Percentiles rank a stretch among this genome's conserved stretches.
Conservation (phyloP, 2,888 invertebrate species). For the Drosophila colorata region DNA sequence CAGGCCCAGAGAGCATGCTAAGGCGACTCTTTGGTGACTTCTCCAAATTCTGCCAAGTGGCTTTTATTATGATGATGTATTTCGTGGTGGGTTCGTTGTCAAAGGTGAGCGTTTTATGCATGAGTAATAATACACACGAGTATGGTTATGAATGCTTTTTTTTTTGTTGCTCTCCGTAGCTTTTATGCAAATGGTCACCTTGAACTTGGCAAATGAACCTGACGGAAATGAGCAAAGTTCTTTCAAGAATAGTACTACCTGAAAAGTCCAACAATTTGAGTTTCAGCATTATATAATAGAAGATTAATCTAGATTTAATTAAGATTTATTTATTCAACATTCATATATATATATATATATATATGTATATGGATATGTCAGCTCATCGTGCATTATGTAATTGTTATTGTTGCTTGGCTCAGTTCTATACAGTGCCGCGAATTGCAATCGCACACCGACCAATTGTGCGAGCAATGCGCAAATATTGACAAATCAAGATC, state of each 20-base stretch:
- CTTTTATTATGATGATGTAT: conserved; percentile 51
- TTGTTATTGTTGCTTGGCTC: not conserved
- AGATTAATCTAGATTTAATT: not conserved
- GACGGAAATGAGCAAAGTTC: conserved; percentile 54
- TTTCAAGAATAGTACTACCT: conserved; percentile 19
- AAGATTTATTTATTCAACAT: not conserved
- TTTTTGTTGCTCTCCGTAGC: conserved; percentile 12
- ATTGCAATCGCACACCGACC: conserved; percentile 22
- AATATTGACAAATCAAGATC: conserved; percentile 65
- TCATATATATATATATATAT: too few species aligned
- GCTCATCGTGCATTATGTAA: too few species aligned
- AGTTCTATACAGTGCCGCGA: conserved; percentile 15
- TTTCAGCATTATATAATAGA: not conserved
- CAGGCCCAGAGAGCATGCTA: conserved; percentile 32
- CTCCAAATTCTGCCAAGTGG: conserved; percentile 38
- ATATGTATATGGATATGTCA: too few species aligned
- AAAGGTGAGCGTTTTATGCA: conserved; percentile 67
- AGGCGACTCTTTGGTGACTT: conserved; percentile 35
- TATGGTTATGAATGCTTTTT: conserved; percentile 44
- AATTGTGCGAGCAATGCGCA: conserved; percentile 32
- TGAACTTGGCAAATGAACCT: conserved; percentile 69
- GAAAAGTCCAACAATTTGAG: conserved; percentile 17
- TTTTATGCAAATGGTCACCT: conserved; percentile 69
- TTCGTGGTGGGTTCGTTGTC: conserved; percentile 45
- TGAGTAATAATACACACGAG: conserved; percentile 65